Evolutionary conservation across 1,140 invertebrate genomes (phyloP).

Genomic region (Meloidogyne floridensis): DNA sequence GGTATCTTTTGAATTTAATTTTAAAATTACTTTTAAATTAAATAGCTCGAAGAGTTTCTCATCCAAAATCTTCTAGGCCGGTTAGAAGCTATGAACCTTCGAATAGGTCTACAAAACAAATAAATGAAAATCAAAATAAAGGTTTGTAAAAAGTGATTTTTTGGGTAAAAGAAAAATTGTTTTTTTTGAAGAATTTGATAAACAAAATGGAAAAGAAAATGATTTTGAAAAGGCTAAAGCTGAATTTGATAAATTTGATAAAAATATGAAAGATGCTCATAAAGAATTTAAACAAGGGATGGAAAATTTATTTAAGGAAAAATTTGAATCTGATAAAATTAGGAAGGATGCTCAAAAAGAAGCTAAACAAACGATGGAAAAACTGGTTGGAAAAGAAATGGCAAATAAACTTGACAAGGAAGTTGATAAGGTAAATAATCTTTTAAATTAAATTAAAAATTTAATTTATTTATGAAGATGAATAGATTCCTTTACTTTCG

Average conservation of each 20-base stretch:
- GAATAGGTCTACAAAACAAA: background rate
- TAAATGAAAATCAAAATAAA: conserved; percentile 4
- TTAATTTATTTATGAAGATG: too few relatives aligned
- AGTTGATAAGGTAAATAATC: background rate
- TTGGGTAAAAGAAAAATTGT: background rate
- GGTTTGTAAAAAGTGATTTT: background rate
- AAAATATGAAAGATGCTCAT: background rate
- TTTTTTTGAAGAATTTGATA: too few relatives aligned
- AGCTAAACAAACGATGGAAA: background rate
- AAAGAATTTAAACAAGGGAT: background rate
- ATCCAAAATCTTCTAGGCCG: background rate
- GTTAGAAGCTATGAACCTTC: background rate
- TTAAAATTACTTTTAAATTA: background rate
- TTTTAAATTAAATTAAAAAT: too few relatives aligned
- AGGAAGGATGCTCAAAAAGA: background rate
- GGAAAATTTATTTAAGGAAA: background rate
- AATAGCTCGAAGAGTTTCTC: background rate
- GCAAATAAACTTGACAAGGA: background rate
- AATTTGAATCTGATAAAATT: background rate
- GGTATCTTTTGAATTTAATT: background rate
- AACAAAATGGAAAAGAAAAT: background rate
- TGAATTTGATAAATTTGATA: background rate
- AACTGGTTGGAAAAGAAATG: background rate
- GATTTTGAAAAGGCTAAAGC: background rate
- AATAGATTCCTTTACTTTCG: too few relatives aligned